Percentiles rank a stretch among this genome's conserved stretches.
phyloP scores from a whole-genome alignment of 2,888 invertebrate genomes.

The Itoplectis maculator region DNA sequence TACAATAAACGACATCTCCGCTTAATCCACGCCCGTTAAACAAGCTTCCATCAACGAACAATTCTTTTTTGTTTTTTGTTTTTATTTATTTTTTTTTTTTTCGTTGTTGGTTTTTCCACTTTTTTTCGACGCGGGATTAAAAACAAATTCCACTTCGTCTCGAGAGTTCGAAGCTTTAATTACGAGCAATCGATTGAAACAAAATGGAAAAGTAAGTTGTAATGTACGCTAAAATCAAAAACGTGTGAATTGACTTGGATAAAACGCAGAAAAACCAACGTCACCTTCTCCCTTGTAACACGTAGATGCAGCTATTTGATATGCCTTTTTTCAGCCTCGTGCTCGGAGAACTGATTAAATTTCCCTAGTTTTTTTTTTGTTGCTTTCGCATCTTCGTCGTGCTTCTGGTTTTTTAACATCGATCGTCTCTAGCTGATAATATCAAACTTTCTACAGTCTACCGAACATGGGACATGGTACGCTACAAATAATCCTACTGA shows the following conservation, averaged over 20 bases:
- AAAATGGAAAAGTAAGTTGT: background rate
- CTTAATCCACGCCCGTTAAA: constrained; percentile 37
- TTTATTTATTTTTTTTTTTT: constrained; percentile 47
- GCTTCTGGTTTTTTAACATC: constrained; percentile 36
- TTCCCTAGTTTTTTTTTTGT: constrained; percentile 32
- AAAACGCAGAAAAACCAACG: constrained; percentile 59
- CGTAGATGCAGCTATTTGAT: constrained; percentile 69
- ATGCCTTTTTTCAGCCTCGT: constrained; percentile 65
- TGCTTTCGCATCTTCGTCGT: constrained; percentile 8
- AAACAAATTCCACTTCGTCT: background rate
- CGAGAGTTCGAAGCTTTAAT: background rate
- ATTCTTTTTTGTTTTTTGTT: constrained; percentile 26
- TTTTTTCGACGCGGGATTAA: constrained; percentile 5
- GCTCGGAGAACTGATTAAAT: constrained; percentile 47
- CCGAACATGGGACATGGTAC: constrained; percentile 72
- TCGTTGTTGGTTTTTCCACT: constrained; percentile 57
- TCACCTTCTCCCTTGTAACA: constrained; percentile 50
- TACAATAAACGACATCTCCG: constrained; percentile 29
- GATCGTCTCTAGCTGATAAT: constrained; percentile 37
- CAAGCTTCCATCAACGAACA: constrained; percentile 54
- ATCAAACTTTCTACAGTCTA: constrained; percentile 69
- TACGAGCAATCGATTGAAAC: background rate
- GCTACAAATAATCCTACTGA: constrained; percentile 71
- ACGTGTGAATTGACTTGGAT: constrained; percentile 28
- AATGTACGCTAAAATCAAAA: constrained; percentile 32